Base-by-base conservation (phyloP, 2,113 vertebrate genomes). In the Clarias gariepinus region DNA sequence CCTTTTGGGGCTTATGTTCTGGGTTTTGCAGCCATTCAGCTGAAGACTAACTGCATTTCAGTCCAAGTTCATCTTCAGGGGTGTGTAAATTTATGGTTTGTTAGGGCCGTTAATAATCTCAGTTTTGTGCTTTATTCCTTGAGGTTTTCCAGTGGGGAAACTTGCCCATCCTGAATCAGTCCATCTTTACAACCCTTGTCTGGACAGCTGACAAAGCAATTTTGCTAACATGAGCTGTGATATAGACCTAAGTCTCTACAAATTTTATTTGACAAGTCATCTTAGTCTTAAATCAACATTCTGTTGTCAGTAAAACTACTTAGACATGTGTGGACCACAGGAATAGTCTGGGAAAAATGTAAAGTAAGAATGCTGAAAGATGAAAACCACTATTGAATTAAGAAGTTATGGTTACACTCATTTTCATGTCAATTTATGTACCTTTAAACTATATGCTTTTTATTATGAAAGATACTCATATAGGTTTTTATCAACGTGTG, bases 151-250 rank as follows among this genome's bases (percentile, higher is more conserved):
- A 66, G 61, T 57, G 58, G 36, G 52, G 8, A 52, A 36, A 58
- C 28, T 47, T 71, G 64, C 52, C 66, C 68, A 10, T 25, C 36
- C 52, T 71, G 55, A 23, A 57, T 81, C 78, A 82, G 25, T 68
- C 33, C 23, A 66, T 64, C 47, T 78, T 83, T 78, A 83, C 23
- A 68, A 21, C 33, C 47, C 47, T 63, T 87, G 28, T 87, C 64
- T 77, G 15, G 78, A 77, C 71, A 77, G 81, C 61, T 87, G 86
- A 78, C 71, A 68, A 87, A 77, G 30, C 71, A 77, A 47, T 78
- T n/a, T 41, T n/a, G 28, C 28, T 53, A 33, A 77, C 58, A 53
- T 63, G 25, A 36, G 52, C 18, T 83, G 73, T 78, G 30, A 87
- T 68, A 83, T 74, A 87, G 60, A 68, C 52, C 81, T 41, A 41